Conservation (phyloP, 2,888 invertebrate genomes). For the Seira musarum region DNA sequence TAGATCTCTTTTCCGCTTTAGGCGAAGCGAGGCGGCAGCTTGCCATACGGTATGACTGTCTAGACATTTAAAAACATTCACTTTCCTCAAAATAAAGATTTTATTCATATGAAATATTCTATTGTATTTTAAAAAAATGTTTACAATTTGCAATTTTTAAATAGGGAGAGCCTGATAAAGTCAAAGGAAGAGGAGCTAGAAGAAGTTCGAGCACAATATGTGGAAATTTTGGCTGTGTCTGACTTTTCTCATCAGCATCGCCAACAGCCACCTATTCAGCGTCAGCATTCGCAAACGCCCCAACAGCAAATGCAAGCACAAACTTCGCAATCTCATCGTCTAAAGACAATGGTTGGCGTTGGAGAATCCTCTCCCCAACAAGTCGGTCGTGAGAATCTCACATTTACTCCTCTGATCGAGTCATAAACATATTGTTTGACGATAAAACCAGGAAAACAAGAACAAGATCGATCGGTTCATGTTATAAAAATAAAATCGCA, state of each 20-base stretch:
- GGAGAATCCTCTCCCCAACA: slow-evolving; percentile 60
- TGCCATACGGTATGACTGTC: slow-evolving; percentile 62
- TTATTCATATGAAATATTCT: background rate
- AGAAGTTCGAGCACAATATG: slow-evolving; percentile 90
- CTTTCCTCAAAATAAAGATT: background rate
- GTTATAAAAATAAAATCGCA: background rate
- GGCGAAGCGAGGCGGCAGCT: slow-evolving; percentile 95
- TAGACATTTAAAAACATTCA: too few relatives aligned
- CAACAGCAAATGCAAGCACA: slow-evolving; percentile 51
- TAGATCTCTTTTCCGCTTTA: slow-evolving; percentile 95
- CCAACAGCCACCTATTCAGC: slow-evolving; percentile 51
- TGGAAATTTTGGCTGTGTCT: slow-evolving; percentile 90
- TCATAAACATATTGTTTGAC: slow-evolving; percentile 58
- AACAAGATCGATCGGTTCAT: slow-evolving; percentile 51
- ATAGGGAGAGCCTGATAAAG: slow-evolving; percentile 80
- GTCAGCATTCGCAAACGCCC: slow-evolving; percentile 40
- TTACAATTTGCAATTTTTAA: background rate
- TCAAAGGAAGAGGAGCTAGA: slow-evolving; percentile 93
- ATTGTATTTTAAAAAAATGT: too few relatives aligned
- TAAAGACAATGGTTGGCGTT: slow-evolving; percentile 59
- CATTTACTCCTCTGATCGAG: slow-evolving; percentile 69
- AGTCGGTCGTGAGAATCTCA: slow-evolving; percentile 67
- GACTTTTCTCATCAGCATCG: slow-evolving; percentile 66
- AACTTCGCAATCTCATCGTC: slow-evolving; percentile 58
- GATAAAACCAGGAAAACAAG: slow-evolving; percentile 10